Evolutionary conservation across 2,888 invertebrate genomes (phyloP).

Genomic region (Torymus aiolomorphi): DNA sequence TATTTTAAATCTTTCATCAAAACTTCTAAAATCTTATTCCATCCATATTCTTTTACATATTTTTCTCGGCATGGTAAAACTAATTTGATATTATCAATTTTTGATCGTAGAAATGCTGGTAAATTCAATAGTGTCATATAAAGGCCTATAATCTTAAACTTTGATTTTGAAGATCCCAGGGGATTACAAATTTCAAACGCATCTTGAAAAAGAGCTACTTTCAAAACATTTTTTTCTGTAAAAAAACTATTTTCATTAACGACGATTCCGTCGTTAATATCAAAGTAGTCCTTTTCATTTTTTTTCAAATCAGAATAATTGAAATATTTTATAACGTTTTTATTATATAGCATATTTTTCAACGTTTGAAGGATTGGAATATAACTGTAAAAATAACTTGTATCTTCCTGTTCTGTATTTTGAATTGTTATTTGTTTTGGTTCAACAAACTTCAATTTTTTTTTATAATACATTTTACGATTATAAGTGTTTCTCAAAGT

Average conservation of each 20-base stretch:
- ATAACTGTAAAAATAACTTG: constrained; percentile 30
- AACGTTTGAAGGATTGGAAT: constrained; percentile 49
- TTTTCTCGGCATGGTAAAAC: too few species aligned
- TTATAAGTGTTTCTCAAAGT: constrained; percentile 37
- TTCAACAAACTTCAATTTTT: constrained; percentile 49
- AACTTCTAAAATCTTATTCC: too few species aligned
- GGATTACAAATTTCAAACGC: too few species aligned
- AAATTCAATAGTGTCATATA: too few species aligned
- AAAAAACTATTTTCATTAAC: background rate
- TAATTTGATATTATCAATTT: too few species aligned
- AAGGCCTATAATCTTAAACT: too few species aligned
- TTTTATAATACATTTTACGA: constrained; percentile 53
- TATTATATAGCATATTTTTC: constrained; percentile 5
- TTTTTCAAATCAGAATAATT: background rate
- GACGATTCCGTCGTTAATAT: constrained; percentile 55
- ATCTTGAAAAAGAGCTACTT: too few species aligned
- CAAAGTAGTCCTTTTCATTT: constrained; percentile 38
- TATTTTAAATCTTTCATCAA: too few species aligned
- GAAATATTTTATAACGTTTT: constrained; percentile 16
- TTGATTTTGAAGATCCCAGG: too few species aligned
- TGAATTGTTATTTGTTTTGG: constrained; percentile 44
- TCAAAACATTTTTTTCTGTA: background rate
- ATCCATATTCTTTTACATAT: too few species aligned
- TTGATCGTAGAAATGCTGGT: too few species aligned
- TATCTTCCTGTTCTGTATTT: constrained; percentile 23